phyloP scores from a whole-genome alignment of 2,113 vertebrate species.

The Paedocypris sp. region DNA sequence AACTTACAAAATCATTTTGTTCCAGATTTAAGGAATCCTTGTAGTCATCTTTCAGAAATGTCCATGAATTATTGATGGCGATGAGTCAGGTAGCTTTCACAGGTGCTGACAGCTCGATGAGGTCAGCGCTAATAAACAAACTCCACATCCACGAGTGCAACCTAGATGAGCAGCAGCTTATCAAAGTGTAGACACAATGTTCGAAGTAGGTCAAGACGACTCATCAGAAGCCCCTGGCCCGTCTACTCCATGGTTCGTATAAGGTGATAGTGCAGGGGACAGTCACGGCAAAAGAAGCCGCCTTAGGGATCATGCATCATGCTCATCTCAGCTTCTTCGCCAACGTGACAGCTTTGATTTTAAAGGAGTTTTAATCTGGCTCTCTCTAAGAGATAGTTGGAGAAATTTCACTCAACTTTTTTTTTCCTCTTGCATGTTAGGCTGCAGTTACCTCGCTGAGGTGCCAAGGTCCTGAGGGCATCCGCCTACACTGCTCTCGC shows the following conservation, averaged over 20 bases:
- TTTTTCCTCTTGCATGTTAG: conserved; percentile 24
- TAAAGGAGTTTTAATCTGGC: not conserved
- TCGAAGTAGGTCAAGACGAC: conserved; percentile 11
- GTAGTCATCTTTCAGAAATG: not conserved
- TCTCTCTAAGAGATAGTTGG: not conserved
- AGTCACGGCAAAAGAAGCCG: not conserved
- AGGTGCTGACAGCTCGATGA: not conserved
- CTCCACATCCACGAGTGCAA: not conserved
- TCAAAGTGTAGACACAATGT: not conserved
- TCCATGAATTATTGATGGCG: not conserved
- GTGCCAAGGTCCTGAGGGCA: conserved; percentile 34
- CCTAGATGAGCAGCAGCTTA: not conserved
- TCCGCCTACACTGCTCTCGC: conserved; percentile 24
- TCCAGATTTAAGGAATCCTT: not conserved
- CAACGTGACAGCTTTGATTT: conserved; percentile 13
- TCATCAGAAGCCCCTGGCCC: not conserved
- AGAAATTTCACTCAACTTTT: conserved; percentile 14
- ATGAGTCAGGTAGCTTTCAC: not conserved
- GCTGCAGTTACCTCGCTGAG: conserved; percentile 22
- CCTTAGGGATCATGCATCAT: not conserved
- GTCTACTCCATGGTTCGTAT: not conserved
- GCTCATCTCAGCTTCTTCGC: not conserved
- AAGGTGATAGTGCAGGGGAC: not conserved
- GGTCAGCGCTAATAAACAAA: conserved; percentile 12
- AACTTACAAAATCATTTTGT: not conserved